Conservation (phyloP, 2,113 vertebrate species). For the Cisticola juncidis region DNA sequence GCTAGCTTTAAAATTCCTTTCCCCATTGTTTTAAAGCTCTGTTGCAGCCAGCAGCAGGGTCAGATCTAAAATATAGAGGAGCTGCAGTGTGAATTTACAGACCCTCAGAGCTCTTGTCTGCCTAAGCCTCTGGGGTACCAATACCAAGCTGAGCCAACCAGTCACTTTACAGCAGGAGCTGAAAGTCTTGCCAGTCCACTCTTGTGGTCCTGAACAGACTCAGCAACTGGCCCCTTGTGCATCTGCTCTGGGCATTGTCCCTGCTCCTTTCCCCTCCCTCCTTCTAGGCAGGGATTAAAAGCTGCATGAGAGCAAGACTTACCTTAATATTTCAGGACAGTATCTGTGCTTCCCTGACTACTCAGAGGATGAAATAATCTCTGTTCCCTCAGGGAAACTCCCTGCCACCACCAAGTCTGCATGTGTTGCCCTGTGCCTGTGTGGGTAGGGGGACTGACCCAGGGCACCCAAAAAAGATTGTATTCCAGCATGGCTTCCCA, state of each 20-base stretch:
- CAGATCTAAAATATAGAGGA: not conserved
- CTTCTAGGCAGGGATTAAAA: not conserved
- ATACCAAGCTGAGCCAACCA: accelerated
- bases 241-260: not conserved
- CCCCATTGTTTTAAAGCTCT: not conserved
- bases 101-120: not conserved
- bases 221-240: not conserved
- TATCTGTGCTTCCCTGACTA: not conserved
- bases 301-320: not conserved
- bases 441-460: not conserved
- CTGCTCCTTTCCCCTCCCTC: not conserved
- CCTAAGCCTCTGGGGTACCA: not conserved
- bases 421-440: not conserved
- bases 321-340: no score
- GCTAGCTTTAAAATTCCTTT: not conserved
- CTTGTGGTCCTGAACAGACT: not conserved
- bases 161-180: not conserved
- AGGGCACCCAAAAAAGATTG: not conserved
- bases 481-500: not conserved
- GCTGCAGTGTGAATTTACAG: not conserved
- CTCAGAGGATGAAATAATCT: not conserved
- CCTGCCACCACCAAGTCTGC: not conserved
- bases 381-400: not conserved
- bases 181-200: not conserved
- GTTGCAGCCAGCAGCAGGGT: not conserved